phyloP scores from a whole-genome alignment of 2,113 vertebrate species.

The Nyctibius bracteatus region DNA sequence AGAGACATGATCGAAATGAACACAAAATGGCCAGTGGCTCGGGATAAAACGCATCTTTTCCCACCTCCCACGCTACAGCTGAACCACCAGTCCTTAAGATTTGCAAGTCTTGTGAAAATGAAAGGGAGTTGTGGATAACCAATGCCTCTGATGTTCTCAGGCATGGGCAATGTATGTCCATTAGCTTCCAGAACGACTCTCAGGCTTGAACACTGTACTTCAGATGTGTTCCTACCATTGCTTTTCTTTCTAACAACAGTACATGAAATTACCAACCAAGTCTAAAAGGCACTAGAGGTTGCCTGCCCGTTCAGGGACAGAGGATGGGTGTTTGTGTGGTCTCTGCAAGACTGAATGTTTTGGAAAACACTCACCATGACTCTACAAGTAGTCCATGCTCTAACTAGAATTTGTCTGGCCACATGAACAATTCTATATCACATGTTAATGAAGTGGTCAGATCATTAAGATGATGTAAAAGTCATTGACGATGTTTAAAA shows the following conservation, averaged over 20 bases:
- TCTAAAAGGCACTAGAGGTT: neutral
- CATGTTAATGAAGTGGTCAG: rapidly evolving
- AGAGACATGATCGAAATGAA: neutral
- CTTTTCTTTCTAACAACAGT: neutral
- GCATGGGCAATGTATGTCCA: neutral
- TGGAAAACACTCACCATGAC: neutral
- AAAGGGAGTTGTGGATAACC: neutral
- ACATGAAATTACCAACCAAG: neutral
- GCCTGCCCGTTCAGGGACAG: rapidly evolving
- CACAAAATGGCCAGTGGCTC: neutral
- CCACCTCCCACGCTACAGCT: neutral
- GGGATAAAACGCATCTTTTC: neutral
- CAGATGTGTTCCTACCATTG: neutral
- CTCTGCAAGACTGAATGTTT: neutral
- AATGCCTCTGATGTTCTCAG: neutral
- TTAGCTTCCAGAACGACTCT: neutral
- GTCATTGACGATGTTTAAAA: neutral
- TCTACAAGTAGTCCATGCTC: neutral
- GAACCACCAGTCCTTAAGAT: neutral
- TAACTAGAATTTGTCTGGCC: neutral
- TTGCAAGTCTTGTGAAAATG: neutral
- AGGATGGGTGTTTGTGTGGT: neutral
- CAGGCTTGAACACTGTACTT: neutral
- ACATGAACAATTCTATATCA: neutral
- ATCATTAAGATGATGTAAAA: neutral